Percentiles rank a stretch among this genome's conserved stretches.
Conservation (phyloP, 2,797 vertebrate genomes). For the Heliangelus exortis region DNA sequence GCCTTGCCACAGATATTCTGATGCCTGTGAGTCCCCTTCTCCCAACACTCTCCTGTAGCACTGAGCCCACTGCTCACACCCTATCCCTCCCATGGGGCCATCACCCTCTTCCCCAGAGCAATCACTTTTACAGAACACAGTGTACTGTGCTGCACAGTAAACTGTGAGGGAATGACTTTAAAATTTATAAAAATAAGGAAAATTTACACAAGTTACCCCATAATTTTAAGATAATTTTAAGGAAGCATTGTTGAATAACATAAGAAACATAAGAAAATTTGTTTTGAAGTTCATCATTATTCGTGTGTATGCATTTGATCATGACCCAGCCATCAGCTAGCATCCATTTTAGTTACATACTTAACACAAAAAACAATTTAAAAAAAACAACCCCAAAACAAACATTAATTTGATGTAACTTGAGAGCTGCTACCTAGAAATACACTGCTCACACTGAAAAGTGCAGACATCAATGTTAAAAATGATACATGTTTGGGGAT, state of each 20-base stretch:
- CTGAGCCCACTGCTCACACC: accelerated
- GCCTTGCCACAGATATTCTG: accelerated
- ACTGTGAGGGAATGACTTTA: background rate
- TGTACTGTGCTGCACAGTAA: background rate
- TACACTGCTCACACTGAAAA: background rate
- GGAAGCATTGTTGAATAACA: background rate
- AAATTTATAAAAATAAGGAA: background rate
- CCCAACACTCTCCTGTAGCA: background rate
- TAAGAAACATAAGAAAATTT: background rate
- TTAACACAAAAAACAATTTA: background rate
- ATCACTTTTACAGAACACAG: background rate
- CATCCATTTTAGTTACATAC: background rate
- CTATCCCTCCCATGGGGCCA: background rate
- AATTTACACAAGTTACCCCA: background rate
- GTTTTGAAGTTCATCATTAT: background rate
- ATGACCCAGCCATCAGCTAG: background rate
- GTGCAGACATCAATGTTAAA: background rate
- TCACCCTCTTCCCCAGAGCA: background rate
- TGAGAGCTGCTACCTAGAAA: background rate
- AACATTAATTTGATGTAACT: background rate
- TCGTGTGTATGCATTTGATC: background rate
- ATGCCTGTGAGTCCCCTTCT: accelerated
- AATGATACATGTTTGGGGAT: background rate
- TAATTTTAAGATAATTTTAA: background rate
- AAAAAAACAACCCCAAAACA: background rate